Evolutionary conservation across 1,140 invertebrate genomes (phyloP), one percentile per base, ranked within the genome.

Genomic region (Eriosoma lanigerum): DNA sequence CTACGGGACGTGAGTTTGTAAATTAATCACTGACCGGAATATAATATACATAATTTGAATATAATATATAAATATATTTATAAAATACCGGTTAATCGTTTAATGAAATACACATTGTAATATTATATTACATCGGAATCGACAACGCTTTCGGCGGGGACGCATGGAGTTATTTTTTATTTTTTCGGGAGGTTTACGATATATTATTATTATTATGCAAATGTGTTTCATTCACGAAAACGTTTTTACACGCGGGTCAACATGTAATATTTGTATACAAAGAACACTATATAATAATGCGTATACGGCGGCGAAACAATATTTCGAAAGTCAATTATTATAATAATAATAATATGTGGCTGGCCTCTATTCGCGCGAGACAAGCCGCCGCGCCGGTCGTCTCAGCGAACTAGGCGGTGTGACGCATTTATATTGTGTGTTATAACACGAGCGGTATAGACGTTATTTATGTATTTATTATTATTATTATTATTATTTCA

Each of bases 221-320:
- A 62, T 26, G 29, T 15, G 46, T 62, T 62, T 62, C 29, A 62
- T 62, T 62, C 60, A 62, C 60, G 60, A 62, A 62, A 62, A 32
- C 60, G 60, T 26, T 62, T 62, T 32, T 19, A 29, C 29, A 17
- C 60, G 29, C 26, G 15, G 8, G 29, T 17, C 17, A n/a, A 19
- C 1, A 15, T 48, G 46, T 48, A 48, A 15, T 15, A 48, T 1
- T 10, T 1, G 4, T 15, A 24, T 32, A 62, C 29, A 62, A 62
- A 62, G 60, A 62, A 38, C 32, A 38, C n/a, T n/a, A 38, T 38
- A 4, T 38, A 38, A 38, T 38, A 8, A 3, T 38, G 32, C 32
- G 60, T 29, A n/a, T n/a, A 62, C 29, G 17, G 60, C 24, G 15
- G 58, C 15, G 24, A 26, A 60, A 60, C 24, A 26, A 60, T 60